Percentiles rank a stretch among this genome's conserved stretches.
Evolutionary conservation across 2,113 vertebrate species (phyloP).

Genomic region (Stigmatopora argus): DNA sequence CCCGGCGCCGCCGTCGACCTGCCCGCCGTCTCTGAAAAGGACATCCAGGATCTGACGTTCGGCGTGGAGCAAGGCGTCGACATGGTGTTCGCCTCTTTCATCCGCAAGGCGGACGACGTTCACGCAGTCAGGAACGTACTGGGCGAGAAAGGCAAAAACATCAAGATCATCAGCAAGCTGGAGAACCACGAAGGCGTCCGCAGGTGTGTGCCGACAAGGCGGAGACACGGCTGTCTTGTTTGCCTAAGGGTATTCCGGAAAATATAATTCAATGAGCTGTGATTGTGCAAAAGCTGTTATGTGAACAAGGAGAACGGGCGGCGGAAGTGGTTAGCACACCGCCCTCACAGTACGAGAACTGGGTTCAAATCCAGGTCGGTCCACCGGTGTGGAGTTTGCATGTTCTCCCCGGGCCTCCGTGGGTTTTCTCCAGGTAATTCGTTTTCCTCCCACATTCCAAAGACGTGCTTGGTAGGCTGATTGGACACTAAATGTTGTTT

Average conservation of each 20-base stretch:
- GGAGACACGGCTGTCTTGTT: neutral
- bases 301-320: neutral
- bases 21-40: constrained; percentile 90
- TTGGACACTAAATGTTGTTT: no score
- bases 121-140: constrained; percentile 86
- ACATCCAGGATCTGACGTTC: constrained; percentile 86
- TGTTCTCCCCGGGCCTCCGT: no score
- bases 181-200: constrained; percentile 97
- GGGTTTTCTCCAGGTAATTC: no score
- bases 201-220: constrained; percentile 67
- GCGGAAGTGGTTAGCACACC: no score
- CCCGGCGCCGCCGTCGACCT: constrained; percentile 90
- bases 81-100: constrained; percentile 98
- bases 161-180: constrained; percentile 98
- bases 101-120: constrained; percentile 90
- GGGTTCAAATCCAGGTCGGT: no score
- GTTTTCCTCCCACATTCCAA: no score
- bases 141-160: constrained; percentile 94
- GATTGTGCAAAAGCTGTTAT: neutral
- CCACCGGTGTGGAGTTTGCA: no score
- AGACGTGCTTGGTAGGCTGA: no score
- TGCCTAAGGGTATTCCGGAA: neutral
- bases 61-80: constrained; percentile 89
- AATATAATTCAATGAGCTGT: neutral
- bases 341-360: no score